Evolutionary conservation across 1,140 invertebrate species (phyloP).

Genomic region (Zaprionus capensis): DNA sequence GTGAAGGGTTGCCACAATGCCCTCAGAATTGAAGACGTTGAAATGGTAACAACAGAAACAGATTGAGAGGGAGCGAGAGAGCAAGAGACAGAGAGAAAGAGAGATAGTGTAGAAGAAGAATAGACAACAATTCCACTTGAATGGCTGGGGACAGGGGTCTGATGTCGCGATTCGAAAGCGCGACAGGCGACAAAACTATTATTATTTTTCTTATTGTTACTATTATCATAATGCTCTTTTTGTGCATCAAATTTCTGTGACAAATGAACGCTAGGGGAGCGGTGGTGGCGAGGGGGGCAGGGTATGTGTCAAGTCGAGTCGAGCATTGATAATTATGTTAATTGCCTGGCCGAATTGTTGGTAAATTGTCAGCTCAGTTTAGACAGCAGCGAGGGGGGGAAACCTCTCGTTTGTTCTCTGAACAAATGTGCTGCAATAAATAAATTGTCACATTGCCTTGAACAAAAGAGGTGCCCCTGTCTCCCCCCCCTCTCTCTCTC

Average conservation of each 20-base stretch:
- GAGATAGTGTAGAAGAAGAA: background rate
- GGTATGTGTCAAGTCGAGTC: conserved; percentile 63
- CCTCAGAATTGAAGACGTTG: conserved; percentile 53
- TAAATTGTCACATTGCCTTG: conserved; percentile 46
- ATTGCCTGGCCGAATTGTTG: conserved; percentile 56
- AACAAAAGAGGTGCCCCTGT: conserved; percentile 41
- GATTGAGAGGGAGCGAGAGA: conserved; percentile 4
- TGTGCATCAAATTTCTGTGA: conserved; percentile 76
- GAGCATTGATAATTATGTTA: conserved; percentile 79
- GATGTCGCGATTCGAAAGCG: conserved; percentile 65
- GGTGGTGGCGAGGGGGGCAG: too few species aligned
- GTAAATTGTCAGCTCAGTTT: conserved; percentile 11
- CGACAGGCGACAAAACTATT: conserved; percentile 34
- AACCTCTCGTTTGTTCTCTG: background rate
- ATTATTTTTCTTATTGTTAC: conserved; percentile 6
- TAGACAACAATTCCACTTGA: background rate
- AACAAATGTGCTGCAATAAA: conserved; percentile 53
- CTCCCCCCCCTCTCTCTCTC: background rate
- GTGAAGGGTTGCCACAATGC: conserved; percentile 63
- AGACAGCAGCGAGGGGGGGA: background rate
- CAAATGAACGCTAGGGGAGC: conserved; percentile 51
- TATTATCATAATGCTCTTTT: conserved; percentile 29
- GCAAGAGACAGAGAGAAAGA: too few species aligned
- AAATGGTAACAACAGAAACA: conserved; percentile 58
- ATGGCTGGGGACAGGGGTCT: background rate